Percentiles rank a stretch among this genome's conserved stretches.
phyloP scores from a whole-genome alignment of 2,113 vertebrate genomes.

The Corydoras maculifer region DNA sequence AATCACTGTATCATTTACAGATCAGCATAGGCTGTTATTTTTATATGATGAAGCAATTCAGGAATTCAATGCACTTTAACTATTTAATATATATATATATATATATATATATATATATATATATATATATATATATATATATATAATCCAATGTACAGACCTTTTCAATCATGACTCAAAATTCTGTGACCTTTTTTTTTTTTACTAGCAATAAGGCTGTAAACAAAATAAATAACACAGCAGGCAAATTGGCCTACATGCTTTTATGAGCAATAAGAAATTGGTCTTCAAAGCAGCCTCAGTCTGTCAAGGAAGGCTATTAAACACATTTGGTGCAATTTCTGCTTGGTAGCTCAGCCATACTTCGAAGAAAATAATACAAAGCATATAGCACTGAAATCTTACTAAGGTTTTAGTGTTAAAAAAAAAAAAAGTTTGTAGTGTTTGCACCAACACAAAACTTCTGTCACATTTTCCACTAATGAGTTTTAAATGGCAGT shows the following conservation, averaged over 20 bases:
- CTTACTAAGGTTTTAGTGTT: not conserved
- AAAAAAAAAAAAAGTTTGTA: too few relatives aligned
- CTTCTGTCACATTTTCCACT: not conserved
- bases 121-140: too few relatives aligned
- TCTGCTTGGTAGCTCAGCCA: not conserved
- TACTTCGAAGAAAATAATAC: conserved; percentile 13
- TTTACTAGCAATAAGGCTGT: not conserved
- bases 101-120: too few relatives aligned
- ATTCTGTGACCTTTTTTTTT: not conserved
- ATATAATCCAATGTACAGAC: too few relatives aligned
- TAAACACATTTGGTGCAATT: not conserved
- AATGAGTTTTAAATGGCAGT: conserved; percentile 3
- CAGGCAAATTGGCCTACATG: not conserved
- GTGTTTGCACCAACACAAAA: too few relatives aligned
- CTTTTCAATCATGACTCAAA: too few relatives aligned
- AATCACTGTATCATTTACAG: not conserved
- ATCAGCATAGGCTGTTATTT: conserved; percentile 8
- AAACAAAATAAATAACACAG: too few relatives aligned
- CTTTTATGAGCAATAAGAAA: conserved; percentile 16
- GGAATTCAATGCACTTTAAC: too few relatives aligned
- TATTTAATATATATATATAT: too few relatives aligned
- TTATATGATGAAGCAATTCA: not conserved
- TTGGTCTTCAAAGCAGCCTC: not conserved
- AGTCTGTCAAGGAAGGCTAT: conserved; percentile 6
- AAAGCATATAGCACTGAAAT: not conserved